phyloP scores from a whole-genome alignment of 2,113 vertebrate species.

The Xenopus borealis region DNA sequence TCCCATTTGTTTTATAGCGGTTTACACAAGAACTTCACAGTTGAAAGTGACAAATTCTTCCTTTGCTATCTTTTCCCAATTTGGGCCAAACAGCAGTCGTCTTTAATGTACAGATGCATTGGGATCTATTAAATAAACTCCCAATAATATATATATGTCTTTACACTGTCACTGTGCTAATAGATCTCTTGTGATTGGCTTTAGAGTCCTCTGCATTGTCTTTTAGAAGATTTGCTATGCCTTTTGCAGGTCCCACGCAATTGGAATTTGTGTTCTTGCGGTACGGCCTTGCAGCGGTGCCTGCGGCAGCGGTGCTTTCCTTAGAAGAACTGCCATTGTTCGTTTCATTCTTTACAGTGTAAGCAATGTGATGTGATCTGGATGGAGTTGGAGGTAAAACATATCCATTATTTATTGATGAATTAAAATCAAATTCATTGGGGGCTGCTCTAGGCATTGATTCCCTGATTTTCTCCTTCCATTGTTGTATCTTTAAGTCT shows the following conservation, averaged over 20 bases:
- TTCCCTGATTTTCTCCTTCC: constrained; percentile 47
- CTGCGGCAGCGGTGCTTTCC: not conserved
- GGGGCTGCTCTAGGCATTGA: not conserved
- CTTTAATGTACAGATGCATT: no score
- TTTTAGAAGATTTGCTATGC: not conserved
- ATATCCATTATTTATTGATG: not conserved
- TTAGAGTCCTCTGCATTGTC: not conserved
- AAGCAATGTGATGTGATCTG: constrained; percentile 2
- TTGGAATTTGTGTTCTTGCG: not conserved
- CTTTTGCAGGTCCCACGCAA: not conserved
- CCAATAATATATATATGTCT: no score
- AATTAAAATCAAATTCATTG: not conserved
- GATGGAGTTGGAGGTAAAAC: constrained; percentile 25
- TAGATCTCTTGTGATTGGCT: constrained; percentile 61
- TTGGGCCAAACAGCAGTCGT: not conserved
- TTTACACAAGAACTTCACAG: not conserved
- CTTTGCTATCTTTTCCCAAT: not conserved
- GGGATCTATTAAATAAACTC: no score
- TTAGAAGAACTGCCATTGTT: constrained; percentile 16
- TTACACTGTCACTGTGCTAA: constrained; percentile 64
- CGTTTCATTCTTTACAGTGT: not conserved
- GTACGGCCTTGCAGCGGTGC: not conserved
- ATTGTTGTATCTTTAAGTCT: constrained; percentile 70
- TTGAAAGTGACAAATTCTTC: constrained; percentile 18
- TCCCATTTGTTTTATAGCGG: not conserved